phyloP scores from a whole-genome alignment of 2,888 invertebrate genomes.

The Plagodis pulveraria region DNA sequence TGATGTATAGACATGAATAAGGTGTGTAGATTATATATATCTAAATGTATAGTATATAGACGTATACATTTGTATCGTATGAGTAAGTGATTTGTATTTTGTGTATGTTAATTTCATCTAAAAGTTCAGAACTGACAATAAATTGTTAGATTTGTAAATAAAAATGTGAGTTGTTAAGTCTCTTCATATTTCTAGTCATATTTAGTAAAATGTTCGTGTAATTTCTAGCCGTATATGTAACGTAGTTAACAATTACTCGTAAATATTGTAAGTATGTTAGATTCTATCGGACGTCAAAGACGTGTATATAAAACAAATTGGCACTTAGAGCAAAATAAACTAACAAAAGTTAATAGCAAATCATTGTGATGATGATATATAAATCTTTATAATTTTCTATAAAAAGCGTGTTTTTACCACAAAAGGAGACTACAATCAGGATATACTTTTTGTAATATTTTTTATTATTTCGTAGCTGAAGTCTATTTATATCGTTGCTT shows the following conservation, averaged over 20 bases:
- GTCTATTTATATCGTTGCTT: conserved; percentile 1
- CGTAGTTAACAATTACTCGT: background rate
- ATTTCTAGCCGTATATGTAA: conserved; percentile 17
- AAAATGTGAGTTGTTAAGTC: conserved; percentile 57
- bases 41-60: conserved; percentile 49
- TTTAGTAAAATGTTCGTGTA: conserved; percentile 24
- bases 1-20: conserved; percentile 63
- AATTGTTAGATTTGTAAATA: conserved; percentile 74
- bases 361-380: conserved; percentile 47
- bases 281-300: conserved; percentile 16
- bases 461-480: background rate
- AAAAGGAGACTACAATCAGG: too few relatives aligned
- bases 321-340: conserved; percentile 2
- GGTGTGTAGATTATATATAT: conserved; percentile 56
- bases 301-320: conserved; percentile 4
- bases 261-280: background rate
- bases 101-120: conserved; percentile 50
- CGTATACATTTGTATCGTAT: conserved; percentile 54
- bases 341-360: too few relatives aligned
- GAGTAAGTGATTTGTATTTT: conserved; percentile 52
- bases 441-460: too few relatives aligned
- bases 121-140: conserved; percentile 84
- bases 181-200: conserved; percentile 65
- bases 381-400: conserved; percentile 5
- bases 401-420: too few relatives aligned